Percentiles rank a stretch among this genome's conserved stretches.
Conservation (phyloP, 2,797 vertebrate species). For the Gymnoscopelus microlampas region DNA sequence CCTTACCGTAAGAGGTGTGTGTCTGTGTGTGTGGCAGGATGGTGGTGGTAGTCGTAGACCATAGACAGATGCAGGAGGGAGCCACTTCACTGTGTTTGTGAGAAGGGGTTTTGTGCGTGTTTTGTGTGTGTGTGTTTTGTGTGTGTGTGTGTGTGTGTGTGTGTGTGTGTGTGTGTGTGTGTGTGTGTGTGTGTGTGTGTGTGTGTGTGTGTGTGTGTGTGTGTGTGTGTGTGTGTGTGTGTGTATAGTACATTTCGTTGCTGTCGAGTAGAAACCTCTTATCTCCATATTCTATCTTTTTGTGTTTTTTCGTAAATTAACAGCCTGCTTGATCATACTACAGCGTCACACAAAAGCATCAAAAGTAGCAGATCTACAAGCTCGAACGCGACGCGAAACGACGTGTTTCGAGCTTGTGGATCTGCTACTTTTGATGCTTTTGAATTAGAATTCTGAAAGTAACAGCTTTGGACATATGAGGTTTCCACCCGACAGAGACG, state of each 20-base stretch:
- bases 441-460: too few species aligned
- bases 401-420: too few species aligned
- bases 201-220: slow-evolving; percentile 3
- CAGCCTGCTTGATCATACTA: too few species aligned
- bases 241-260: too few species aligned
- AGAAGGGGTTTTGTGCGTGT: slow-evolving; percentile 14
- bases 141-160: background rate
- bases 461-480: too few species aligned
- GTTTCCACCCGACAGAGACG: slow-evolving; percentile 40
- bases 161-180: slow-evolving; percentile 22
- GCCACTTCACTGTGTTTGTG: background rate
- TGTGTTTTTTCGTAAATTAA: too few species aligned
- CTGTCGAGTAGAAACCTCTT: too few species aligned
- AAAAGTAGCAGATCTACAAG: too few species aligned
- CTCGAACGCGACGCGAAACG: too few species aligned
- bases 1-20: slow-evolving; percentile 60
- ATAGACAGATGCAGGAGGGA: slow-evolving; percentile 64
- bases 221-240: slow-evolving; percentile 10
- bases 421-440: too few species aligned
- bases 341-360: too few species aligned
- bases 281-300: too few species aligned
- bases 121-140: slow-evolving; percentile 33
- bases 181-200: slow-evolving; percentile 13
- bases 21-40: slow-evolving; percentile 39
- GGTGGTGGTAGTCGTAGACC: slow-evolving; percentile 61